phyloP scores from a whole-genome alignment of 1,140 invertebrate species.

The Eufriesea mexicana region DNA sequence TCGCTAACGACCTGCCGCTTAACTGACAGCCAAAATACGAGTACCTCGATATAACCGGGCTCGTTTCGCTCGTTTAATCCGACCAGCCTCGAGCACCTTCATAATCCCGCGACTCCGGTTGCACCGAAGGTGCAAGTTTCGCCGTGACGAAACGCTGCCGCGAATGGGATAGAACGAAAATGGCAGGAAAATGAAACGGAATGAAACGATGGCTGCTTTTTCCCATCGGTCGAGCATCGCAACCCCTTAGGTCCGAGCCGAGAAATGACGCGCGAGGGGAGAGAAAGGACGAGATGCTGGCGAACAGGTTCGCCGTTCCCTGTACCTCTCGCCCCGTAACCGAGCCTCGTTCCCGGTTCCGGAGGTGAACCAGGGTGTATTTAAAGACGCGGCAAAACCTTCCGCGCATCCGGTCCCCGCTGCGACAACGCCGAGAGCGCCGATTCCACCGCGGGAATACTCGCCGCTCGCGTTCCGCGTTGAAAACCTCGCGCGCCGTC shows the following conservation, averaged over 20 bases:
- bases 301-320: slow-evolving; percentile 13
- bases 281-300: not conserved
- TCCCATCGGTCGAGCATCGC: no score
- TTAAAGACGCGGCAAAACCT: slow-evolving; percentile 32
- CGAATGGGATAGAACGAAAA: no score
- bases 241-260: no score
- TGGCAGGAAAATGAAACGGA: no score
- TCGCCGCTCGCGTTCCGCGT: not conserved
- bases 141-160: not conserved
- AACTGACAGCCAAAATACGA: slow-evolving; percentile 51
- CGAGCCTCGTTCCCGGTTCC: not conserved
- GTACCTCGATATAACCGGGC: not conserved
- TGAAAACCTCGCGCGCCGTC: no score
- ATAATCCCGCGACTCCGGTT: no score
- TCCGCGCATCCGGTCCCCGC: slow-evolving; percentile 11
- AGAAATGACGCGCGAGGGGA: not conserved
- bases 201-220: no score
- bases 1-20: slow-evolving; percentile 12
- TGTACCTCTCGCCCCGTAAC: not conserved
- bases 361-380: slow-evolving; percentile 17
- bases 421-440: not conserved
- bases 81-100: no score
- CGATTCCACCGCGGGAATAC: not conserved
- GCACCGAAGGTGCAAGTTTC: not conserved
- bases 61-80: not conserved